Base-by-base conservation (phyloP, 92 coral and sea anemone species). In the Paragorgia papillata region DNA sequence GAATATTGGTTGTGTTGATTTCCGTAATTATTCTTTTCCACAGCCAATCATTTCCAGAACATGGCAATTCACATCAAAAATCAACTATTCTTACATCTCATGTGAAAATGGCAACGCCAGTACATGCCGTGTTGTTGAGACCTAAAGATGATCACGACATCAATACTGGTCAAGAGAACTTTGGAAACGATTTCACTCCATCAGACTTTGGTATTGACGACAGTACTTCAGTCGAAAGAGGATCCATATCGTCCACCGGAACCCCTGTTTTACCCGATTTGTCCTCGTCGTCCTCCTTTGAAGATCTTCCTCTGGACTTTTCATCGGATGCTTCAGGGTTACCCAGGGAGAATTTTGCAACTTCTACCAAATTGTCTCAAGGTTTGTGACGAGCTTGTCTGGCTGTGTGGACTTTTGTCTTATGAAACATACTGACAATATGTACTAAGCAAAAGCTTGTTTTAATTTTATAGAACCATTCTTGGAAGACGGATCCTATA, bases 191-290 rank as follows among this genome's bases (percentile, higher is more conserved):
- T 22, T 79, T 43, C 83, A 84, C 9, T 35, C 74, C 81, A 0
- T 73, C 65, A 26, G 62, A 62, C 49, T 69, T 67, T 18, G 89
- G 79, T 25, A 85, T 96, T 0, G 88, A 95, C 21, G 82, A 84
- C 8, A 90, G 83, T 12, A 66, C 91, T 10, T 83, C 83, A 6
- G 82, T 92, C 18, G 89, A 80, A 12, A 86, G 91, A n/a, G 87
- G 84, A 0, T 88, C 98, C 9, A 57, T 78, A 2, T 91, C 97
- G 29, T 92, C 98, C 1, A 80, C 98, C 7, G 92, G 88, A 30
- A 94, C 98, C 4, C 98, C 98, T 62, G 92, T 91, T 90, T 85
- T 94, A 40, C 98, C 98, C 1, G 91, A 92, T 12, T 86, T 94
- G 28, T 94, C 98, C 14, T 96, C 97, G 5, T 74, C 95, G 1